Evolutionary conservation across 2,113 vertebrate genomes (phyloP).

Genomic region (Sporophila hypoxantha): DNA sequence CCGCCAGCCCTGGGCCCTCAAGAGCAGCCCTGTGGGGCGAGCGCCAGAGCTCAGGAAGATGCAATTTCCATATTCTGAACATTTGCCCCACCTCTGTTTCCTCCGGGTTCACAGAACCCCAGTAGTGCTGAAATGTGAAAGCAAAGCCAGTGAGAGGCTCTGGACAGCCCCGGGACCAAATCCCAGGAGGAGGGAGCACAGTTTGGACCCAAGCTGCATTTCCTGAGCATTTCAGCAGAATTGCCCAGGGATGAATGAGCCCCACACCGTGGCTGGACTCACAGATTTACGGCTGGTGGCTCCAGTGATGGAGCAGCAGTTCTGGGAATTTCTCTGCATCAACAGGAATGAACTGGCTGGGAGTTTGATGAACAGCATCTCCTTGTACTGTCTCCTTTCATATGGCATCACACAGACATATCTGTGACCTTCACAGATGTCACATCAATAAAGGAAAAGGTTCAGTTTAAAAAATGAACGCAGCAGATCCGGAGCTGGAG

Average conservation of each 20-base stretch:
- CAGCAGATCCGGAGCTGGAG: neutral
- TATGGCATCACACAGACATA: neutral
- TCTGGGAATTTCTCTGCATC: neutral
- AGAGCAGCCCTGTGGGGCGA: neutral
- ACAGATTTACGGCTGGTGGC: neutral
- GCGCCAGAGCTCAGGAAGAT: neutral
- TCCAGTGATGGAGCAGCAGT: neutral
- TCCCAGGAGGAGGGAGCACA: accelerated
- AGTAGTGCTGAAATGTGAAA: neutral
- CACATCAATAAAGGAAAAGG: neutral
- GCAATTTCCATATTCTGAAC: neutral
- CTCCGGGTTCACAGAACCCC: neutral
- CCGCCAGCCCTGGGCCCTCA: neutral
- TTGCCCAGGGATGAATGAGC: neutral
- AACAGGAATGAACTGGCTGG: neutral
- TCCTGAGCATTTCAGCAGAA: neutral
- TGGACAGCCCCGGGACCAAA: neutral
- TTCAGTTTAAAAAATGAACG: neutral
- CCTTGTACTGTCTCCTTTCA: neutral
- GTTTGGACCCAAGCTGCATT: neutral
- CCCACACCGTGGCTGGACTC: accelerated
- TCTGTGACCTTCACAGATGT: neutral
- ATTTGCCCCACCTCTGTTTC: neutral
- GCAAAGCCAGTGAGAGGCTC: neutral
- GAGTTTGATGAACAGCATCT: neutral